phyloP scores from a whole-genome alignment of 2,888 invertebrate species.

The Callyntrura sp. region DNA sequence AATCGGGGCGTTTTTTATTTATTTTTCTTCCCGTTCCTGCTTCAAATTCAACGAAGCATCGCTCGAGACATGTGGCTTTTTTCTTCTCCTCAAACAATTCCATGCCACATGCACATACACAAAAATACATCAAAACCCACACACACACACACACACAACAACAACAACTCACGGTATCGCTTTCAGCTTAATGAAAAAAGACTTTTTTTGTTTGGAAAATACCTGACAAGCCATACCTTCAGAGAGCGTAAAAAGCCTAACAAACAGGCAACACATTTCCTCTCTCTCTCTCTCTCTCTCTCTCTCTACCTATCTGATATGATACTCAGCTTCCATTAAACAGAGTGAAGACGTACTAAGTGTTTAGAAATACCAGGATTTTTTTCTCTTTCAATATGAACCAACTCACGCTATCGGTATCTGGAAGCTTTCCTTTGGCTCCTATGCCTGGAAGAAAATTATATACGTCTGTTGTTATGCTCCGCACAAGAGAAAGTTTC shows the following conservation, averaged over 20 bases:
- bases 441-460: neutral
- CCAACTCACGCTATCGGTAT: neutral
- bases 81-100: slow-evolving; percentile 38
- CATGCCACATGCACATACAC: slow-evolving; percentile 53
- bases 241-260: neutral
- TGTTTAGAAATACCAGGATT: neutral
- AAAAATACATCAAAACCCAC: slow-evolving; percentile 49
- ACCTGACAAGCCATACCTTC: slow-evolving; percentile 58
- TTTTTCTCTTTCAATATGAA: slow-evolving; percentile 6
- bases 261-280: slow-evolving; percentile 8
- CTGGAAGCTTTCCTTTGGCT: neutral
- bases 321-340: neutral
- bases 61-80: slow-evolving; percentile 72
- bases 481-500: slow-evolving; percentile 32
- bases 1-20: neutral
- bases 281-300: neutral
- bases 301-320: neutral
- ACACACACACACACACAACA: slow-evolving; percentile 43
- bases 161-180: slow-evolving; percentile 68
- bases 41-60: slow-evolving; percentile 39
- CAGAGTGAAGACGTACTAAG: neutral
- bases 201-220: slow-evolving; percentile 68
- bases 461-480: neutral
- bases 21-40: neutral
- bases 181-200: slow-evolving; percentile 78